A percentile compares a stretch with the other conserved stretches of the same genome.
These are phyloP conservation scores for Leucophenga montana DNA, from an alignment of 2,888 invertebrate genomes.

Conservation along the genomic window DNA sequence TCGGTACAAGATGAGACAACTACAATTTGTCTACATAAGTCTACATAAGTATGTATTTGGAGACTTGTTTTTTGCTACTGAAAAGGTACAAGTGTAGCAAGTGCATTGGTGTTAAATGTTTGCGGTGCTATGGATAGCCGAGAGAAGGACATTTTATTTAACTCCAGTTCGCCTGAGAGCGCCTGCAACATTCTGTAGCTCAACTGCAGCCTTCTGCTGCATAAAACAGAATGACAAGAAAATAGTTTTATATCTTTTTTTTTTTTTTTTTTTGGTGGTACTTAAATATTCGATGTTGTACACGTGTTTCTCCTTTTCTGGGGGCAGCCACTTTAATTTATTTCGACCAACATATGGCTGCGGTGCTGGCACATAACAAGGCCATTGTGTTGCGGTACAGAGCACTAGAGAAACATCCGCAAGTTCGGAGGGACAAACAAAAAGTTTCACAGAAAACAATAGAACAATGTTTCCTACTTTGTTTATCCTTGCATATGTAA, in stretches of 20 bases:
- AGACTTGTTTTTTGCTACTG: too few species aligned
- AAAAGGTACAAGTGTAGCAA: not conserved
- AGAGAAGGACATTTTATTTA: slow-evolving; percentile 4
- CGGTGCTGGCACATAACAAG: not conserved
- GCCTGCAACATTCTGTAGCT: not conserved
- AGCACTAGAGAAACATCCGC: not conserved
- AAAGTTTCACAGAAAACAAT: not conserved
- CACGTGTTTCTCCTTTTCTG: slow-evolving; percentile 52
- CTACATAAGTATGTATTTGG: not conserved
- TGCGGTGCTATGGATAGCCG: slow-evolving; percentile 36
- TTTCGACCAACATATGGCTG: slow-evolving; percentile 65
- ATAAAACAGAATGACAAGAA: not conserved
- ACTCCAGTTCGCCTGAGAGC: not conserved
- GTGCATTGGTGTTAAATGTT: slow-evolving; percentile 54
- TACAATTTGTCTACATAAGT: not conserved
- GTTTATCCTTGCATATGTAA: slow-evolving; percentile 4
- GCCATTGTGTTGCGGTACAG: slow-evolving; percentile 23
- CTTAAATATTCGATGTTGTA: slow-evolving; percentile 45
- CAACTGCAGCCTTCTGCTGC: not conserved
- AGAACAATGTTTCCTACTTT: slow-evolving; percentile 55
- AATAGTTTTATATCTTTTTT: not conserved
- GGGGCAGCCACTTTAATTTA: slow-evolving; percentile 62
- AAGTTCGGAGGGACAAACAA: not conserved
- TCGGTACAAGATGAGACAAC: not conserved
- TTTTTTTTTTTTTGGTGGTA: slow-evolving; percentile 24